Base-by-base conservation (phyloP, 1,140 invertebrate genomes). In the Zaprionus capensis region DNA sequence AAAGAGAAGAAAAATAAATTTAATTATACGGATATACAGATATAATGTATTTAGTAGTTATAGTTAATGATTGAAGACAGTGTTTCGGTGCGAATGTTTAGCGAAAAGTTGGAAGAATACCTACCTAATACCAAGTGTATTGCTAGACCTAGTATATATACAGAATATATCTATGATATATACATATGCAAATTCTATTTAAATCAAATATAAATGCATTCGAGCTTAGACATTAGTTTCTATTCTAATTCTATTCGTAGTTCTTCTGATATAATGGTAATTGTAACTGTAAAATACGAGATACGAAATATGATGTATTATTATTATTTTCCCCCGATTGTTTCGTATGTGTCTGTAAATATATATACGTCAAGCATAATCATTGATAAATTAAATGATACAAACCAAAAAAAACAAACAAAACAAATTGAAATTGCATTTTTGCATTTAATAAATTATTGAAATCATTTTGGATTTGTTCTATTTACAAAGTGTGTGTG, bases 41-140 rank as follows among this genome's bases (percentile, higher is more conserved):
- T 58, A 58, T 58, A 75, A 49, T 46, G 62, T 71, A 76, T 76
- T 70, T 70, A 62, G 57, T 65, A 83, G 71, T 82, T 79, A 68
- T 87, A 87, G 83, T 82, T 71, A 87, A 87, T 78, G 63, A 84
- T 81, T 71, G 66, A 78, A 73, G 34, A 79, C 58, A 80, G 68
- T 67, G 55, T 67, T 68, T 53, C 38, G 38, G 62, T 67, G 57
- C 58, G 66, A 49, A 49, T 57, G 68, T 64, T 71, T 65, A 76
- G 68, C n/a, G 17, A 44, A 71, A 76, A 58, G 58, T 64, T 76
- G 24, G 12, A 62, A 44, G 20, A 53, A 51, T 34, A 68, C 61
- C 59, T 31, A 55, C 12, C 44, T 65, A 59, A 59, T 76, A 76
- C 68, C 15, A 61, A 59, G 61, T 61, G 61, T 76, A 76, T 72